These are phyloP conservation scores for Astyanax mexicanus DNA, from an alignment of 2,797 vertebrate species.

Conservation along the genomic window DNA sequence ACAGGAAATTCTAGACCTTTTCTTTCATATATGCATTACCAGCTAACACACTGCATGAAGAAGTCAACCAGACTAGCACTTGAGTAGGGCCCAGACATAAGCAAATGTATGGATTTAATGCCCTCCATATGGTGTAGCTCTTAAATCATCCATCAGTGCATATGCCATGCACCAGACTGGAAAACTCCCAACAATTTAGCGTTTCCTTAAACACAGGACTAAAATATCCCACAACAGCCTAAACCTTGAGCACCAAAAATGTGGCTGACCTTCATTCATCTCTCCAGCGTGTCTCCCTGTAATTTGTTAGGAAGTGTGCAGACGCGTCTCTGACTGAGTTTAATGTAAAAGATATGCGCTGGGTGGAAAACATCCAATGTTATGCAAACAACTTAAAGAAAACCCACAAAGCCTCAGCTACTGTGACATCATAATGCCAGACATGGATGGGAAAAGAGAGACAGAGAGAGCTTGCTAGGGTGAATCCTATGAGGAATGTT, in stretches of 20 bases:
- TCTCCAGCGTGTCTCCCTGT: background rate
- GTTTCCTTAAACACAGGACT: slow-evolving; percentile 49
- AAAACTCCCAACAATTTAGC: slow-evolving; percentile 50
- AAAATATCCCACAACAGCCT: slow-evolving; percentile 12
- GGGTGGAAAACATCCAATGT: too few relatives aligned
- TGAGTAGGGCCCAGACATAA: background rate
- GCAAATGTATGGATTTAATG: slow-evolving; percentile 43
- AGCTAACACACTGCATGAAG: background rate
- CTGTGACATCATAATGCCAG: slow-evolving; percentile 20
- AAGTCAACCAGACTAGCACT: slow-evolving; percentile 22
- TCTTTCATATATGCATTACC: background rate
- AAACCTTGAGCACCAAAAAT: slow-evolving; percentile 28
- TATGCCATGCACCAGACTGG: slow-evolving; percentile 34
- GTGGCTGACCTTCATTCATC: slow-evolving; percentile 27
- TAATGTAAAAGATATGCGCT: background rate
- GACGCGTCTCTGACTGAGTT: background rate
- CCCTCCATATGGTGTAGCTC: slow-evolving; percentile 47
- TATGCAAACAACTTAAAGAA: background rate
- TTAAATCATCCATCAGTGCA: slow-evolving; percentile 43
- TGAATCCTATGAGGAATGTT: slow-evolving; percentile 62
- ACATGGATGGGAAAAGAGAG: slow-evolving; percentile 34
- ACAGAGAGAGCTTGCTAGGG: slow-evolving; percentile 31
- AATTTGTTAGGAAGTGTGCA: background rate
- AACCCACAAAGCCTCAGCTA: background rate
- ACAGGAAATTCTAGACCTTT: background rate